phyloP scores from a whole-genome alignment of 2,797 vertebrate species.

The Coilia nasus region DNA sequence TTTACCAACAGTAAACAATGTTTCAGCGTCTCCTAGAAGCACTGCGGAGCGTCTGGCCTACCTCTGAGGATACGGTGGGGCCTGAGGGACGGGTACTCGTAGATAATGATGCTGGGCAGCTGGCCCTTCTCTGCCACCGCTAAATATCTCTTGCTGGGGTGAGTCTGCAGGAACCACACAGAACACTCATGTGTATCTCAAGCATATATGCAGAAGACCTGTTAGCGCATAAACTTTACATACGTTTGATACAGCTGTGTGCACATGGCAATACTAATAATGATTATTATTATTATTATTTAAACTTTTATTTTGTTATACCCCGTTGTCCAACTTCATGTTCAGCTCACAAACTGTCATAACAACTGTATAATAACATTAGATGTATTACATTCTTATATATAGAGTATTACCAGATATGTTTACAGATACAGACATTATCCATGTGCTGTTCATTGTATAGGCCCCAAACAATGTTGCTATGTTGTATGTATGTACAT shows the following conservation, averaged over 20 bases:
- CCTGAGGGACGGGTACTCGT: slow-evolving; percentile 83
- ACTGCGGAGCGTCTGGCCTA: slow-evolving; percentile 52
- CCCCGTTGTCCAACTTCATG: no score
- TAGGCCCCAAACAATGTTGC: slow-evolving; percentile 30
- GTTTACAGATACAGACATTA: neutral
- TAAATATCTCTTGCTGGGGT: slow-evolving; percentile 81
- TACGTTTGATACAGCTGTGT: neutral
- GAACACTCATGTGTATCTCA: neutral
- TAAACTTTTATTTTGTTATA: no score
- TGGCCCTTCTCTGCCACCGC: slow-evolving; percentile 89
- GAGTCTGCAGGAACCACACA: slow-evolving; percentile 68
- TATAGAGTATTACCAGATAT: neutral
- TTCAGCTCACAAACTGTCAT: no score
- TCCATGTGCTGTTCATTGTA: no score
- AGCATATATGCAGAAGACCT: neutral
- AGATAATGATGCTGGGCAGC: slow-evolving; percentile 85
- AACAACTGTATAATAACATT: no score
- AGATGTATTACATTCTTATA: neutral
- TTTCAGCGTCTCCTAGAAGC: neutral
- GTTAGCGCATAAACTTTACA: neutral
- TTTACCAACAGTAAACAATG: neutral
- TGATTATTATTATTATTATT: no score
- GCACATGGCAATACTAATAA: neutral
- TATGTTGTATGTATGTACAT: neutral
- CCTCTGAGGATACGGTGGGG: slow-evolving; percentile 86